Evolutionary conservation across 2,113 vertebrate genomes (phyloP).

Genomic region (Odontesthes bonariensis): DNA sequence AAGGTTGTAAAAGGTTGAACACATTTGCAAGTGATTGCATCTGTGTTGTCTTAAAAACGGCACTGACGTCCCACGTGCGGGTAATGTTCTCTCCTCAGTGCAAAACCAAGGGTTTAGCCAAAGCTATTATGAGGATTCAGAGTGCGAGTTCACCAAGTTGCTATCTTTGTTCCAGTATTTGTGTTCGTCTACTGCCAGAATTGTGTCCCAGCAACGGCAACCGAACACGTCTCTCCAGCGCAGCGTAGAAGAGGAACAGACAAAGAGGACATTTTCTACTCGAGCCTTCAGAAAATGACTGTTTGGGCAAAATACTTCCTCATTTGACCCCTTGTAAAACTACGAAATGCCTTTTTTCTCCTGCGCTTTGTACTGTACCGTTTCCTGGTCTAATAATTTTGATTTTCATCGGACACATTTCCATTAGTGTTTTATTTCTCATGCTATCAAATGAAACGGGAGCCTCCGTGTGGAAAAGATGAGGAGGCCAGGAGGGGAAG

Average conservation of each 20-base stretch:
- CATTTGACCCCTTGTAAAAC: neutral
- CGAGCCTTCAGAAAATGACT: neutral
- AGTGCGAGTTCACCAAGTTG: conserved; percentile 5
- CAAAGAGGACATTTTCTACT: conserved; percentile 1
- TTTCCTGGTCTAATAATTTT: no score
- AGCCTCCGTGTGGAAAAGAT: conserved; percentile 35
- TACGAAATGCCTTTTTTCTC: neutral
- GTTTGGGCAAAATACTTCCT: no score
- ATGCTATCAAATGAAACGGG: conserved; percentile 31
- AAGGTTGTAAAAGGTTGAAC: neutral
- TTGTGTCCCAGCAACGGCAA: conserved; percentile 20
- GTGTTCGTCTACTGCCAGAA: conserved; percentile 3
- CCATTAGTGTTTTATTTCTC: conserved; percentile 40
- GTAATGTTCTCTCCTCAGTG: neutral
- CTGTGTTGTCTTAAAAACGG: no score
- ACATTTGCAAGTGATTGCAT: neutral
- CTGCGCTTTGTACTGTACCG: no score
- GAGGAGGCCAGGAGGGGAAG: conserved; percentile 37
- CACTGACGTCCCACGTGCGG: neutral
- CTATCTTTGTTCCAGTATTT: conserved; percentile 14
- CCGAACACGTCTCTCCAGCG: neutral
- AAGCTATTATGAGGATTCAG: neutral
- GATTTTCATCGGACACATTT: conserved; percentile 3
- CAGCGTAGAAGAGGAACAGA: neutral
- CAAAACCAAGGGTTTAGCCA: neutral